Evolutionary conservation across 2,888 invertebrate genomes (phyloP).

Genomic region (Anthrax anthrax): DNA sequence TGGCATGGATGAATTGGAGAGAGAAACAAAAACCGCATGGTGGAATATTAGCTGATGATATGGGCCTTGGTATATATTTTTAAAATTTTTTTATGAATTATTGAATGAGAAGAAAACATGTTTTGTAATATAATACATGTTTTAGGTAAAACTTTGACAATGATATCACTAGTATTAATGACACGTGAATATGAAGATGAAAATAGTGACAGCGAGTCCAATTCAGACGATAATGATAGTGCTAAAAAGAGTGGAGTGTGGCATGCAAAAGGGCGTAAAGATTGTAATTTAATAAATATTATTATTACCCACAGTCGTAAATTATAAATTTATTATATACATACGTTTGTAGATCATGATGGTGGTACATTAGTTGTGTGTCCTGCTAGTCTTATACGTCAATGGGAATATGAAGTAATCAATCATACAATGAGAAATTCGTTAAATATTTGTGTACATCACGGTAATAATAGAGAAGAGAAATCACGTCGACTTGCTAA

Average conservation of each 20-base stretch:
- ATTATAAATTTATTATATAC: too few relatives aligned
- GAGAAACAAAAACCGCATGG: slow-evolving; percentile 75
- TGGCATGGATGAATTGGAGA: slow-evolving; percentile 81
- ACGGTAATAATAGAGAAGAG: slow-evolving; percentile 61
- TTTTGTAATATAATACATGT: background rate
- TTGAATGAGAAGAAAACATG: background rate
- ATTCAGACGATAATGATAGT: slow-evolving; percentile 12
- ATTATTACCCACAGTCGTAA: too few relatives aligned
- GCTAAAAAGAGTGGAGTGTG: slow-evolving; percentile 18
- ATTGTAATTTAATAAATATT: slow-evolving; percentile 21
- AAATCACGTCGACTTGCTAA: slow-evolving; percentile 47
- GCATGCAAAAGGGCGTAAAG: slow-evolving; percentile 25
- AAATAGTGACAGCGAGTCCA: slow-evolving; percentile 14
- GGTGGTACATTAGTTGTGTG: slow-evolving; percentile 82
- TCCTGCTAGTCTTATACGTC: slow-evolving; percentile 78
- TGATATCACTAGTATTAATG: slow-evolving; percentile 58
- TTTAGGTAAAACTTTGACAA: slow-evolving; percentile 56
- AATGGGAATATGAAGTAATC: slow-evolving; percentile 74
- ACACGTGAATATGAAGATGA: slow-evolving; percentile 35
- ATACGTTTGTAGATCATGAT: slow-evolving; percentile 33
- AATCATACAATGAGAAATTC: slow-evolving; percentile 45
- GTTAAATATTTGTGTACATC: slow-evolving; percentile 56
- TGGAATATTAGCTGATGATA: slow-evolving; percentile 63
- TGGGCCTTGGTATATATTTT: slow-evolving; percentile 25
- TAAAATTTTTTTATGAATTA: too few relatives aligned